A percentile compares a stretch with the other conserved stretches of the same genome.
Conservation (phyloP, 1,140 invertebrate species). For the Tetramorium simillimum region DNA sequence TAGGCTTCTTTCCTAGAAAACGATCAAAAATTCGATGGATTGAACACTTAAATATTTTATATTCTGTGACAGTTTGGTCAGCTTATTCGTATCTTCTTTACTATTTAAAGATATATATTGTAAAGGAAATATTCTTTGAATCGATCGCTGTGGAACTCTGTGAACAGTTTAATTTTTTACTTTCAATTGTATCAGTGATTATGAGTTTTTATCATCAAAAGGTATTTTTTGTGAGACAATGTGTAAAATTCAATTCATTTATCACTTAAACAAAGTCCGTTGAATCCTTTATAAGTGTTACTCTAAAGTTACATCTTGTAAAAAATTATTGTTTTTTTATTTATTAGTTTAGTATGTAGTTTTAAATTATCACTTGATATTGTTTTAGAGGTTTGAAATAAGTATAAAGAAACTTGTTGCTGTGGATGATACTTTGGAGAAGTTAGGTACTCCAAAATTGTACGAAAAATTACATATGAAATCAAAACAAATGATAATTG, state of each 20-base stretch:
- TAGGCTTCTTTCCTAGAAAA: conserved; percentile 2
- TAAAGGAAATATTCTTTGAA: not conserved
- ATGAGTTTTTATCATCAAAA: not conserved
- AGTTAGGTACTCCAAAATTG: conserved; percentile 7
- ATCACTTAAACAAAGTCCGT: not conserved
- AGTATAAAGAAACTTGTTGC: not conserved
- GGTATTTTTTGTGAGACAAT: not conserved
- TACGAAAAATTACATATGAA: not conserved
- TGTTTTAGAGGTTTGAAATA: conserved; percentile 6
- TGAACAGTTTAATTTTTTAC: not conserved
- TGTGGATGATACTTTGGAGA: conserved; percentile 15
- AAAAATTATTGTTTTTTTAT: not conserved
- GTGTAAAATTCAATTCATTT: not conserved
- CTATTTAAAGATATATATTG: no score
- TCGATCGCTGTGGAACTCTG: not conserved
- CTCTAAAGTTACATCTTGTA: not conserved
- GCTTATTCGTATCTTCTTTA: not conserved
- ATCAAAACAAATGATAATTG: not conserved
- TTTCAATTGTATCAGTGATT: not conserved
- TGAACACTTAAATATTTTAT: not conserved
- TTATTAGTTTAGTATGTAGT: no score
- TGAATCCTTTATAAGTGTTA: not conserved
- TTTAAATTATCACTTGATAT: not conserved
- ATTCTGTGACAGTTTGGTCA: not conserved
- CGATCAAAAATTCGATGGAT: not conserved